Evolutionary conservation across 2,888 invertebrate species (phyloP), one percentile per base, ranked within the genome.

Genomic region (Pseudanteris insignis): DNA sequence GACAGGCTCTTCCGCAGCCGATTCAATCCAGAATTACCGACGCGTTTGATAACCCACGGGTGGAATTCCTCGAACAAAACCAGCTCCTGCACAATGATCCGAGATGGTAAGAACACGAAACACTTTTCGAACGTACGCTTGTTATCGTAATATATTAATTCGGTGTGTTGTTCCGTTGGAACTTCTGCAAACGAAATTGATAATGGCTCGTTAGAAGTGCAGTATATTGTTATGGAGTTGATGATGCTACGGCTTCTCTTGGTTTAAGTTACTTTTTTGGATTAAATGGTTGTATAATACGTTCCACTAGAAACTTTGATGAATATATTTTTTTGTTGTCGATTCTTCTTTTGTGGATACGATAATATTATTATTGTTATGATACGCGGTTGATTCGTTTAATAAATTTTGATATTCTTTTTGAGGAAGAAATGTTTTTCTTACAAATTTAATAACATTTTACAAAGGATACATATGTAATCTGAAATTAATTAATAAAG

Each of bases 41-140:
- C 76, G 2, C 70, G 66, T 41, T 46, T 78, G 10, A 34, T 77
- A 4, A 73, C 72, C 10, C 77, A 77, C 25, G 77, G 77, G 15
- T 77, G 75, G 70, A 18, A 67, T 1, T 65, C 63, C 38, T 65
- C 69, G n/a, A 50, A 34, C 4, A 34, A 36, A 1, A 68, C 67
- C 24, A 1, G 8, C 1, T 58, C 71, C 1, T 73, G 74, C 40
- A 60, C 50, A 2, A 9, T 61, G 8, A 33, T 72, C 60, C 70
- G 67, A n/a, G 67, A 76, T 28, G 77, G 76, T 76, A 67, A 61
- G 61, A 48, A n/a, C n/a, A n/a, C n/a, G n/a, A n/a, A n/a, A n/a
- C n/a, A n/a, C n/a, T n/a, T n/a, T 47, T 40, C 41, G 55, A 55
- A 47, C 40, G 26, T 38, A 32, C 13, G 14, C 43, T 38, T 47